phyloP scores from a whole-genome alignment of 2,888 invertebrate species.

The Arenicola marina region DNA sequence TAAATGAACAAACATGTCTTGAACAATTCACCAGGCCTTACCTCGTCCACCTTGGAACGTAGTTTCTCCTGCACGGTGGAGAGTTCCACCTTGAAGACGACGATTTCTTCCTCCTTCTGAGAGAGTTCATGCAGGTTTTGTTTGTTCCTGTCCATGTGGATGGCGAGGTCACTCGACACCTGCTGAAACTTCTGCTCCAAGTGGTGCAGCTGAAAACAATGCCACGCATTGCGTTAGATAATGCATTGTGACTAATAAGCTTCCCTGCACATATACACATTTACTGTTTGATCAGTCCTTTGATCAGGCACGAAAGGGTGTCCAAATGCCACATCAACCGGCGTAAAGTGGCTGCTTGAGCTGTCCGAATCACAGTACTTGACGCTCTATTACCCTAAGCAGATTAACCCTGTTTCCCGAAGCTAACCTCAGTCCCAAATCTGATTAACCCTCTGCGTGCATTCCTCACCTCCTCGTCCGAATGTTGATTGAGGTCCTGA shows the following conservation, averaged over 20 bases:
- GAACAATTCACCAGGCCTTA: conserved; percentile 28
- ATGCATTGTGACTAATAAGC: not conserved
- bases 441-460: too few species aligned
- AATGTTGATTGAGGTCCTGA: conserved; percentile 42
- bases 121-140: conserved; percentile 52
- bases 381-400: too few species aligned
- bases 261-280: not conserved
- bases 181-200: conserved; percentile 49
- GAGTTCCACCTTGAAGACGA: conserved; percentile 53
- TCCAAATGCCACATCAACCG: too few species aligned
- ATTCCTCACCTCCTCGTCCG: conserved; percentile 27
- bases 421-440: too few species aligned
- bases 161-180: conserved; percentile 43
- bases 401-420: too few species aligned
- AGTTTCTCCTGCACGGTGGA: conserved; percentile 53
- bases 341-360: too few species aligned
- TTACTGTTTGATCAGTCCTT: too few species aligned
- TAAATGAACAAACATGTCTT: too few species aligned
- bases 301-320: too few species aligned
- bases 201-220: conserved; percentile 2
- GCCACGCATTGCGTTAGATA: too few species aligned
- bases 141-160: conserved; percentile 49
- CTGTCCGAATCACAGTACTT: too few species aligned
- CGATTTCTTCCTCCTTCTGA: conserved; percentile 53
- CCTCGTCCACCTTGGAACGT: conserved; percentile 49